A percentile compares a stretch with the other conserved stretches of the same genome.
These are phyloP conservation scores for Probaryconus sp. DNA, from an alignment of 1,140 invertebrate species.

Conservation along the genomic window DNA sequence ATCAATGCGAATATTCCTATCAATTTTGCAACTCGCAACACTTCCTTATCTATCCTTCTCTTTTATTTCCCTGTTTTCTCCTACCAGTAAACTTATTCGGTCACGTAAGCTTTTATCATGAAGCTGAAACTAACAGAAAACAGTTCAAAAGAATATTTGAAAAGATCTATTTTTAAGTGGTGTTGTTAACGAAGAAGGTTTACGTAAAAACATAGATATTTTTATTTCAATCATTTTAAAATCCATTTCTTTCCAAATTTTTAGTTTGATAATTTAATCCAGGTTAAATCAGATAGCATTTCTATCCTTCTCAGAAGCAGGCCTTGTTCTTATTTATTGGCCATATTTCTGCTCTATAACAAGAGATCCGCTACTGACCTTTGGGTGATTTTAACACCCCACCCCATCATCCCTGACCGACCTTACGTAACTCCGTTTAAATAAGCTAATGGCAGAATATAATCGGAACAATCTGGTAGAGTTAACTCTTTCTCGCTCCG, in stretches of 20 bases:
- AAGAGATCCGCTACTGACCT: no score
- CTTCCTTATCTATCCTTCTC: slow-evolving; percentile 15
- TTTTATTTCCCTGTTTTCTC: slow-evolving; percentile 3
- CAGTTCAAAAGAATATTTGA: slow-evolving; percentile 5
- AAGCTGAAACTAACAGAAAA: slow-evolving; percentile 18
- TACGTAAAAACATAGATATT: no score
- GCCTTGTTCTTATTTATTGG: no score
- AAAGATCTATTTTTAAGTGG: no score
- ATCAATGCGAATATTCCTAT: slow-evolving; percentile 60
- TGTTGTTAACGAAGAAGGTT: no score
- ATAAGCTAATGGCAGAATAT: neutral
- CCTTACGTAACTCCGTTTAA: slow-evolving; percentile 10
- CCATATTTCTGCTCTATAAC: no score
- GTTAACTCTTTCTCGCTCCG: slow-evolving; percentile 18
- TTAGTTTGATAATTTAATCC: no score
- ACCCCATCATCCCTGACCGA: neutral
- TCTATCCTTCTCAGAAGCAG: no score
- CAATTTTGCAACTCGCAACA: slow-evolving; percentile 40
- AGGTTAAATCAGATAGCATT: no score
- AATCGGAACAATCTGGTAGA: slow-evolving; percentile 35
- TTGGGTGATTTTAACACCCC: no score
- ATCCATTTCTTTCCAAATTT: no score
- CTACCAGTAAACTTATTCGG: slow-evolving; percentile 3
- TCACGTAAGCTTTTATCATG: slow-evolving; percentile 31
- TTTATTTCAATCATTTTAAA: no score